Conservation (phyloP, 2,888 invertebrate genomes). For the Hypena proboscidalis region DNA sequence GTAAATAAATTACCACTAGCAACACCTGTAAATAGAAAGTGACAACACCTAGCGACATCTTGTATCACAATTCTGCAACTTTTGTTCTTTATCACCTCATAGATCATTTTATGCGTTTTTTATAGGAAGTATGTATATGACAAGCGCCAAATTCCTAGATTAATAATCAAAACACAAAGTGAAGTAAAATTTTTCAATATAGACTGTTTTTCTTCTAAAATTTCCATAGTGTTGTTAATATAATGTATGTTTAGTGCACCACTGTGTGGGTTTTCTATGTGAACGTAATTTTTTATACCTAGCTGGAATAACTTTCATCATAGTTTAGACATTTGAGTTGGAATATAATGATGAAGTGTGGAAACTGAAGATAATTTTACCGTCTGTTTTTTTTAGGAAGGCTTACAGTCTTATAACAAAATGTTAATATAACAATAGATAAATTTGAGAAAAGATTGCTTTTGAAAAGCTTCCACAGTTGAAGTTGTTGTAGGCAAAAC, state of each 20-base stretch:
- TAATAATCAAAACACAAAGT: conserved; percentile 23
- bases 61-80: neutral
- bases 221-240: conserved; percentile 34
- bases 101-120: neutral
- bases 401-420: too few species aligned
- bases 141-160: conserved; percentile 35
- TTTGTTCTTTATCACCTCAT: neutral
- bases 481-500: too few species aligned
- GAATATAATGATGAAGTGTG: conserved; percentile 21
- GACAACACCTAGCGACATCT: neutral
- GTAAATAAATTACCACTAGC: too few species aligned
- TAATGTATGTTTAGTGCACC: conserved; percentile 30
- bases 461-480: too few species aligned
- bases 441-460: too few species aligned
- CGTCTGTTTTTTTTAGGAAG: too few species aligned
- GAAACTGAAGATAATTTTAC: too few species aligned
- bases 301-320: conserved; percentile 17
- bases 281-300: conserved; percentile 39
- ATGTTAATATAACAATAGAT: too few species aligned
- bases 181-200: conserved; percentile 38
- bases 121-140: neutral
- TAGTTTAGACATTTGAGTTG: conserved; percentile 6
- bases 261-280: conserved; percentile 36
- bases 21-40: too few species aligned
- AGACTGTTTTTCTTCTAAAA: conserved; percentile 41